Base-by-base conservation (phyloP, 2,113 vertebrate species). In the Oriolus oriolus region DNA sequence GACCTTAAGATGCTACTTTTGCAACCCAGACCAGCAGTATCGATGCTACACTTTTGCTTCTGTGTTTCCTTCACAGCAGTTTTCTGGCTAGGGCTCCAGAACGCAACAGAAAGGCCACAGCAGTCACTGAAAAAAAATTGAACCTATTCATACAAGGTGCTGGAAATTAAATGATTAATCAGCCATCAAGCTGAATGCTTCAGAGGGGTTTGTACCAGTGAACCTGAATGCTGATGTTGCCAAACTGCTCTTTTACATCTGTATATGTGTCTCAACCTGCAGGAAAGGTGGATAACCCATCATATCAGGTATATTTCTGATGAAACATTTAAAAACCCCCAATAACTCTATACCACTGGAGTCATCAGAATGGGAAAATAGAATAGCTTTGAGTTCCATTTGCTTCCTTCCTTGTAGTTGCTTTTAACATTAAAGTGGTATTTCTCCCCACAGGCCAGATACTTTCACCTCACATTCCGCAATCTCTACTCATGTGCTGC, bases 101-200 rank as follows among this genome's bases (percentile, higher is more conserved):
- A 79, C 23, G 35, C 53, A 93, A 84, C 4, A 11, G 54, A 94
- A 92, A 89, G 50, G 30, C 57, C 68, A 79, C 18, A 89, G 33
- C 15, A 82, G 49, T 16, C 52, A 50, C 47, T 52, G 59, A 31
- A 87, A 79, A 80, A 90, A 90, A 81, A 3, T 0, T 28, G 64
- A 93, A 92, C 15, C 11, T 41, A 26, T 45, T 87, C 45, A 63
- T 54, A 87, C 17, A 61, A 84, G 33, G 28, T 77, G 30, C 47
- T 91, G 74, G 31, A 88, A 73, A 92, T 89, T 64, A 95, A 93
- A 84, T 65, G 59, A 87, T 84, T 86, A 33, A 95, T 78, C 74
- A 95, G 70, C 47, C 70, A 81, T 41, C 57, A 54, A 76, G 33
- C 16, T 84, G 53, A 87, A 89, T 64, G 44, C 24, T 92, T 85